Conservation (phyloP, 2,888 invertebrate genomes). For the Scaptodrosophila latifasciaeformis region DNA sequence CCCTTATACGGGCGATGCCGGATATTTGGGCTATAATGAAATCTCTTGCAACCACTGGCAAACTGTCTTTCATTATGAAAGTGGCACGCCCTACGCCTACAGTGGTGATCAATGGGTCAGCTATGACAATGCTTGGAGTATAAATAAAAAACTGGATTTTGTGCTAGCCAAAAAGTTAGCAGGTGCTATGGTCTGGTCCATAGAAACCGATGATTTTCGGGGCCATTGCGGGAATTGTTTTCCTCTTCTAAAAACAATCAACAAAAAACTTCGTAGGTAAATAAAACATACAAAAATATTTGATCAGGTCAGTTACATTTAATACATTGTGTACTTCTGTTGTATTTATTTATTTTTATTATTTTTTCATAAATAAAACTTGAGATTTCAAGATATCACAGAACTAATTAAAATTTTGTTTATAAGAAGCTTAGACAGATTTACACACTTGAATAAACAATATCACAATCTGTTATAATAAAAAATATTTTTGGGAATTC, state of each 20-base stretch:
- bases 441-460: no score
- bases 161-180: slow-evolving; percentile 87
- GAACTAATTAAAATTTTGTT: no score
- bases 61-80: slow-evolving; percentile 72
- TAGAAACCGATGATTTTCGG: slow-evolving; percentile 94
- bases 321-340: no score
- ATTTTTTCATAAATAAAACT: no score
- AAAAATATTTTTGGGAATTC: no score
- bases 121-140: slow-evolving; percentile 89
- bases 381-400: no score
- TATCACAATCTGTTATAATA: no score
- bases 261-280: slow-evolving; percentile 55
- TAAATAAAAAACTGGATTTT: slow-evolving; percentile 86
- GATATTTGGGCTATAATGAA: slow-evolving; percentile 83
- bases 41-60: slow-evolving; percentile 76
- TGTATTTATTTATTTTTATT: no score
- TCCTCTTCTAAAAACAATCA: slow-evolving; percentile 77
- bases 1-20: slow-evolving; percentile 78
- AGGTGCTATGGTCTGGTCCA: slow-evolving; percentile 80
- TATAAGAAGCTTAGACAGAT: no score
- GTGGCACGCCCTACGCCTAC: slow-evolving; percentile 84
- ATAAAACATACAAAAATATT: neutral
- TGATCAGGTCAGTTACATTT: no score
- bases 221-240: slow-evolving; percentile 83
- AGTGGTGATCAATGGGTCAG: slow-evolving; percentile 93